Conservation (phyloP, 2,113 vertebrate species). For the Macaca mulatta region DNA sequence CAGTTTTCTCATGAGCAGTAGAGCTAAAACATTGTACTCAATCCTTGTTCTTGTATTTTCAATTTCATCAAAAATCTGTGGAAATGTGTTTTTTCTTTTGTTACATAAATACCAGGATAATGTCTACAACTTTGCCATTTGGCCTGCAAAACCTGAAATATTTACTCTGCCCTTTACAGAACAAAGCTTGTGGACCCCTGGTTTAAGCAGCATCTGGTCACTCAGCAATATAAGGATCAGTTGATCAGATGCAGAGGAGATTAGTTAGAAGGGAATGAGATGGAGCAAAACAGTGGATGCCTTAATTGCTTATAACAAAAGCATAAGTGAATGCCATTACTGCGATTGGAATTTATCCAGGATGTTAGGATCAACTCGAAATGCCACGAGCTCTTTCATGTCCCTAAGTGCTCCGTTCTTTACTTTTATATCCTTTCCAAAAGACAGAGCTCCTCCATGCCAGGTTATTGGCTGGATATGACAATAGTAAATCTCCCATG, state of each 20-base stretch:
- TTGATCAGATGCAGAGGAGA: not conserved
- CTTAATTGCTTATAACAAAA: not conserved
- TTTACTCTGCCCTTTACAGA: not conserved
- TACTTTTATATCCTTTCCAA: constrained; percentile 49
- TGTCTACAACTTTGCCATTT: not conserved
- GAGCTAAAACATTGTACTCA: not conserved
- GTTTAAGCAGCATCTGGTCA: not conserved
- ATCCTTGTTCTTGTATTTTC: not conserved
- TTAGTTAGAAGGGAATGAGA: not conserved
- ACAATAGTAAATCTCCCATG: constrained; percentile 59
- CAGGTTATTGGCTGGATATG: constrained; percentile 11
- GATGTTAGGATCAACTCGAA: not conserved
- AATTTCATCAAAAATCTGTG: not conserved
- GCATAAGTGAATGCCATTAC: not conserved
- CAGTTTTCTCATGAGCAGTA: not conserved
- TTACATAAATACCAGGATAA: not conserved
- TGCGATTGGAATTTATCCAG: not conserved
- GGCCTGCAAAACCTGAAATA: not conserved
- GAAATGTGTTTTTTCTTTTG: not conserved
- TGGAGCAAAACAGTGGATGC: not conserved
- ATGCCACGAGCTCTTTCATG: not conserved
- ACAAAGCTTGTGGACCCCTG: not conserved
- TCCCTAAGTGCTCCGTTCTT: not conserved
- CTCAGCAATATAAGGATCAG: not conserved
- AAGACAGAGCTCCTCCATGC: constrained; percentile 15